Conservation (phyloP, 2,888 invertebrate species). For the Tyria jacobaeae region DNA sequence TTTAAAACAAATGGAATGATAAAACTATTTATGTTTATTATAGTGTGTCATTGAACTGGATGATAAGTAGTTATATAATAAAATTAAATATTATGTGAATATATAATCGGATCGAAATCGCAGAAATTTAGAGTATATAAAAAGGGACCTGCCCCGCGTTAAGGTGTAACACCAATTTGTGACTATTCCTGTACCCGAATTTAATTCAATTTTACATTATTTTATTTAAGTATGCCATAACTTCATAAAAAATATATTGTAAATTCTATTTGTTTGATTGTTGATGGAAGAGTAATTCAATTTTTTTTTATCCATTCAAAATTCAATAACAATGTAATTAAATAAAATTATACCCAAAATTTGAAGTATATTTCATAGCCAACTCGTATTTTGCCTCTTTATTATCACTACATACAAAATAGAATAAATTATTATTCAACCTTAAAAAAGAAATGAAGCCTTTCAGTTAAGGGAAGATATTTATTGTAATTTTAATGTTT, state of each 20-base stretch:
- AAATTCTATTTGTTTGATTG: neutral
- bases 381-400: neutral
- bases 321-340: no score
- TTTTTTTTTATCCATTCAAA: neutral
- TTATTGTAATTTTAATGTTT: no score
- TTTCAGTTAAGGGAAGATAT: no score
- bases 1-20: slow-evolving; percentile 41
- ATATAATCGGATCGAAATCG: no score
- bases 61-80: neutral
- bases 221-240: neutral
- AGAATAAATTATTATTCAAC: no score
- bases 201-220: neutral
- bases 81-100: no score
- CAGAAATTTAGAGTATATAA: no score
- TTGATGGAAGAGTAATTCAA: neutral
- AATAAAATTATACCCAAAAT: neutral
- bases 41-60: neutral
- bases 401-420: neutral
- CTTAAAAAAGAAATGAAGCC: no score
- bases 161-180: neutral
- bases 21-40: neutral
- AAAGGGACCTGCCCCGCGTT: neutral
- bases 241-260: neutral
- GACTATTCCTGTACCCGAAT: neutral
- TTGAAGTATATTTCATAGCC: no score